These are phyloP conservation scores for Gavia stellata DNA, from an alignment of 2,113 vertebrate genomes.

Conservation along the genomic window DNA sequence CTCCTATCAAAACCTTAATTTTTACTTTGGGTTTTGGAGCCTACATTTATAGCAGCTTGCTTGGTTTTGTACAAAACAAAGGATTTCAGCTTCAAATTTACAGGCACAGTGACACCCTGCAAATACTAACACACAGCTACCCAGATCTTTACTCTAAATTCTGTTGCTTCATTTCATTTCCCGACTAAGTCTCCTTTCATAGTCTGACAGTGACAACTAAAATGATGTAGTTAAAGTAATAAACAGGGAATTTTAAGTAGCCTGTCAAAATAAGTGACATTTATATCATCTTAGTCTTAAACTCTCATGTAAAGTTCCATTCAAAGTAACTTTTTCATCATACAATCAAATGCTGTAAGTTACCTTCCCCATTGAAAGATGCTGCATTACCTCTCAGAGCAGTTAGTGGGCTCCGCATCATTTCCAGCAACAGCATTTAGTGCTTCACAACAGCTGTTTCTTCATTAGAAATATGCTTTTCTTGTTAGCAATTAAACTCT, in stretches of 20 bases:
- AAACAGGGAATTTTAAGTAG: constrained; percentile 49
- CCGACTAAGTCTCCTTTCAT: not conserved
- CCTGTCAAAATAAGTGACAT: constrained; percentile 42
- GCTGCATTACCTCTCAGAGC: not conserved
- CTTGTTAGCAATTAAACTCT: not conserved
- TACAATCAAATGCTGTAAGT: not conserved
- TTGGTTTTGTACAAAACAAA: not conserved
- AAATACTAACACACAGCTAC: not conserved
- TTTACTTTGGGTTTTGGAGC: not conserved
- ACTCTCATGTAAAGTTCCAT: constrained; percentile 10
- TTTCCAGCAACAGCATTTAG: not conserved
- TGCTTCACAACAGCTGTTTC: not conserved
- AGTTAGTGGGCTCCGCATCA: not conserved
- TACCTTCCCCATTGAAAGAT: not conserved
- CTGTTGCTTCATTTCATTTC: not conserved
- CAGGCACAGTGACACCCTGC: not conserved
- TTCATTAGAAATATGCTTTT: not conserved
- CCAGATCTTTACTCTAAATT: constrained; percentile 1
- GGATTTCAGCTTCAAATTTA: not conserved
- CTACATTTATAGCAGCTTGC: not conserved
- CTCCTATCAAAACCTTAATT: not conserved
- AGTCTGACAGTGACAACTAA: constrained; percentile 27
- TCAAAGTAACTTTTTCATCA: constrained; percentile 30
- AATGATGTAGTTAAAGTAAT: constrained; percentile 47
- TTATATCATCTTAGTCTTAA: not conserved